Conservation (phyloP, 2,113 vertebrate genomes). For the Ammospiza nelsoni region DNA sequence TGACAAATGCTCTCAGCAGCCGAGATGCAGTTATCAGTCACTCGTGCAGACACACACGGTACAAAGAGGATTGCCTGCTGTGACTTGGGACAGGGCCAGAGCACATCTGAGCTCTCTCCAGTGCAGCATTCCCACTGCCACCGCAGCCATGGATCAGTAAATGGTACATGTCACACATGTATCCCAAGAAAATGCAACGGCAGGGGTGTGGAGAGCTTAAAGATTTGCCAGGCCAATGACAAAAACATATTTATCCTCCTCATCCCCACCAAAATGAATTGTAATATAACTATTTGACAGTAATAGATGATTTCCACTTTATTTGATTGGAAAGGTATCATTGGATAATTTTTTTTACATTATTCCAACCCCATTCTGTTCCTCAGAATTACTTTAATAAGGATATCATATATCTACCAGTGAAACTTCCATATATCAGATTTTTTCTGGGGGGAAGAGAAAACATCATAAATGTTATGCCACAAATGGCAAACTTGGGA, state of each 20-base stretch:
- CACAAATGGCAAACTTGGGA: background rate
- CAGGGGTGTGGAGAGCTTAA: background rate
- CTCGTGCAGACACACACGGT: background rate
- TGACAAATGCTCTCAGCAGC: background rate
- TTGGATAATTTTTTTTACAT: background rate
- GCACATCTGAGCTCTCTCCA: background rate
- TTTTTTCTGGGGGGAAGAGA: background rate
- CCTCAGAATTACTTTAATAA: background rate
- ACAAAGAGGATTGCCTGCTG: background rate
- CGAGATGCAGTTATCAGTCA: background rate
- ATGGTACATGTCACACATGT: background rate
- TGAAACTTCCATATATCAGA: background rate
- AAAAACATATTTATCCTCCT: background rate
- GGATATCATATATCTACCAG: background rate
- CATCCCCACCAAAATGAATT: background rate
- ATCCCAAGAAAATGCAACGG: background rate
- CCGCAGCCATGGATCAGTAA: background rate
- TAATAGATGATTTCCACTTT: background rate
- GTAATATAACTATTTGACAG: background rate
- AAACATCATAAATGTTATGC: background rate
- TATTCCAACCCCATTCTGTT: background rate
- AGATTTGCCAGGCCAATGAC: background rate
- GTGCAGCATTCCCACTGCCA: background rate
- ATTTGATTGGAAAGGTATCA: background rate
- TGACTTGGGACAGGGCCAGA: conserved; percentile 17